Conservation (phyloP, 2,113 vertebrate species). For the Salminus brasiliensis region DNA sequence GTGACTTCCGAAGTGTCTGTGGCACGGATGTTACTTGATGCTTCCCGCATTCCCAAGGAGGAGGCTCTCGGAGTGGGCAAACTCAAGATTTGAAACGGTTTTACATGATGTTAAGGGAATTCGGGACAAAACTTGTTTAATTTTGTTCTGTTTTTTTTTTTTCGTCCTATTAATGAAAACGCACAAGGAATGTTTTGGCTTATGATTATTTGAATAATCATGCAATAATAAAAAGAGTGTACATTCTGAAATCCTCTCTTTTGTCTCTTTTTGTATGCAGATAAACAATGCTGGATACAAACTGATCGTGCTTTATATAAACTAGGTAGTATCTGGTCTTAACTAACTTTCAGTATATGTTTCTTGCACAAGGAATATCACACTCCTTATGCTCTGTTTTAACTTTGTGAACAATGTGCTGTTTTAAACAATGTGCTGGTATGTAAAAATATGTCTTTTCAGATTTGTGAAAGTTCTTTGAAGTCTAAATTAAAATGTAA, state of each 20-base stretch:
- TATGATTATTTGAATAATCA: background rate
- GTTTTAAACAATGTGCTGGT: too few species aligned
- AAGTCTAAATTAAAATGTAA: too few species aligned
- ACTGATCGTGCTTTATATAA: background rate
- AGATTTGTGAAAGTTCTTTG: too few species aligned
- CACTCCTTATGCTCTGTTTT: too few species aligned
- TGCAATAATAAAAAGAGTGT: conserved; percentile 19
- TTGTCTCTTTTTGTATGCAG: background rate
- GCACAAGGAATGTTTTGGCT: background rate
- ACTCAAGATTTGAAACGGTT: conserved; percentile 24
- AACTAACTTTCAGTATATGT: too few species aligned
- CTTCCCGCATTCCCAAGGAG: conserved; percentile 30
- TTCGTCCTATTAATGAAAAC: background rate
- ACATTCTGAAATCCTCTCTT: background rate
- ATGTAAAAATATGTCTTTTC: too few species aligned
- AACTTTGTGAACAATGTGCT: too few species aligned
- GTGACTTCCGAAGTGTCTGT: conserved; percentile 57
- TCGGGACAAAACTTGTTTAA: background rate
- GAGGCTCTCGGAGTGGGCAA: conserved; percentile 29
- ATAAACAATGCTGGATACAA: background rate
- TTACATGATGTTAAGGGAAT: conserved; percentile 9
- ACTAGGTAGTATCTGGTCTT: too few species aligned
- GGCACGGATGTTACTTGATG: conserved; percentile 58
- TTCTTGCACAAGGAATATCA: too few species aligned
- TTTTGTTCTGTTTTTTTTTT: background rate